Evolutionary conservation across 1,140 invertebrate genomes (phyloP).

Genomic region (Zaprionus camerounensis): DNA sequence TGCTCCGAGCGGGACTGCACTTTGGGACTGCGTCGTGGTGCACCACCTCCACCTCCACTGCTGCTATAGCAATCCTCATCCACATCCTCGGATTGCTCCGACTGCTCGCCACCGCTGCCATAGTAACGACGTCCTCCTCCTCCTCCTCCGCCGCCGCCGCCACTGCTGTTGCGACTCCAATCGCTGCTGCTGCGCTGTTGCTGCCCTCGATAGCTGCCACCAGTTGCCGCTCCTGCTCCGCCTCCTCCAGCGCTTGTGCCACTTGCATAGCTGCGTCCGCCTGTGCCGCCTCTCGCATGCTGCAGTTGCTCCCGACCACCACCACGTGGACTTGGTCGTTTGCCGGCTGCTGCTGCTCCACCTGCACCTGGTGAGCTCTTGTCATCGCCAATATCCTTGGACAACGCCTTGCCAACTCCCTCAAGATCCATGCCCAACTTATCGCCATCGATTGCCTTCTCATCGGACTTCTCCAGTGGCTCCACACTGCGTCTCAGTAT

Average conservation of each 20-base stretch:
- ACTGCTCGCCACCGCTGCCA: conserved; percentile 65
- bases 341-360: conserved; percentile 13
- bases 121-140: conserved; percentile 58
- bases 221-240: conserved; percentile 50
- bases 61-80: conserved; percentile 78
- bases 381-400: conserved; percentile 22
- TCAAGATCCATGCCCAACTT: conserved; percentile 5
- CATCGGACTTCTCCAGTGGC: conserved; percentile 37
- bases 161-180: conserved; percentile 59
- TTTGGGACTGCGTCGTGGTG: conserved; percentile 69
- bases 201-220: conserved; percentile 69
- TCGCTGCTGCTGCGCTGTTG: conserved; percentile 59
- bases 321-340: conserved; percentile 76
- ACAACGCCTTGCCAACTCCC: conserved; percentile 43
- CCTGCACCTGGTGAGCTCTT: conserved; percentile 10
- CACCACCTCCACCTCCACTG: conserved; percentile 42
- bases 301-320: conserved; percentile 52
- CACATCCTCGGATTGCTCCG: conserved; percentile 75
- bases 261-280: conserved; percentile 41
- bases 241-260: conserved; percentile 44
- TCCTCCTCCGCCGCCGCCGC: background rate
- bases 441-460: conserved; percentile 23
- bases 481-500: conserved; percentile 72
- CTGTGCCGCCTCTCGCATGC: conserved; percentile 34
- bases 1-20: conserved; percentile 56